Evolutionary conservation across 2,797 vertebrate species (phyloP), one percentile per base, ranked within the genome.

Genomic region (Vireo griseus): DNA sequence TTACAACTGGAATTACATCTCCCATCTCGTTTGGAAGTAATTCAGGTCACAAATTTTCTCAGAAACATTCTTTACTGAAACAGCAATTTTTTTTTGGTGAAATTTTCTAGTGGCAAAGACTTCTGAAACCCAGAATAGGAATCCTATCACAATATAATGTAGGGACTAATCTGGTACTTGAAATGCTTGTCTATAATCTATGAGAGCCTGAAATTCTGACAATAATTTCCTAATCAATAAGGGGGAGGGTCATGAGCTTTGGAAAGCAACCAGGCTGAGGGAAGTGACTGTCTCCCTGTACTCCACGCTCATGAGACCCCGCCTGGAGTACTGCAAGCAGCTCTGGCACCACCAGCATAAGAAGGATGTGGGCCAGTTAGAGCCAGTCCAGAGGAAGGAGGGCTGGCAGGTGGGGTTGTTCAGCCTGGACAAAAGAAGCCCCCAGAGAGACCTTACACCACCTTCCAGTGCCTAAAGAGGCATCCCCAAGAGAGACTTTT

Each of bases 11-110:
- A 91, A 19, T 84, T 66, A 40, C 11, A 69, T 42, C 13, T 47
- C 25, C 22, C 37, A 57, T 67, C 44, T 74, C 35, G 39, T 29
- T 90, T 72, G 33, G 78, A 94, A 82, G 4, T 40, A 59, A 62
- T 78, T 75, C 63, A 68, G 18, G 26, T 62, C 31, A 84, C 0
- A 2, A 51, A 62, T 76, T 73, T 92, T 90, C 29, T 79, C 16
- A 81, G 20, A 55, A 81, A 44, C 2, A 15, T 47, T 80, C 24
- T 77, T 84, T 47, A 39, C 11, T 33, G 42, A 84, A 75, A 42
- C 3, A 44, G 1, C 1, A 3, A 16, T 1, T 28, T 6, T 25
- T 35, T 68, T 72, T 78, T 16, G 0, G 19, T 54, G 26, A 77
- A 81, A 68, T 15, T 61, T 26, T 45, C 42, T 40, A 19, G 10